Evolutionary conservation across 2,113 vertebrate species (phyloP).

Genomic region (Solenodon paradoxus): DNA sequence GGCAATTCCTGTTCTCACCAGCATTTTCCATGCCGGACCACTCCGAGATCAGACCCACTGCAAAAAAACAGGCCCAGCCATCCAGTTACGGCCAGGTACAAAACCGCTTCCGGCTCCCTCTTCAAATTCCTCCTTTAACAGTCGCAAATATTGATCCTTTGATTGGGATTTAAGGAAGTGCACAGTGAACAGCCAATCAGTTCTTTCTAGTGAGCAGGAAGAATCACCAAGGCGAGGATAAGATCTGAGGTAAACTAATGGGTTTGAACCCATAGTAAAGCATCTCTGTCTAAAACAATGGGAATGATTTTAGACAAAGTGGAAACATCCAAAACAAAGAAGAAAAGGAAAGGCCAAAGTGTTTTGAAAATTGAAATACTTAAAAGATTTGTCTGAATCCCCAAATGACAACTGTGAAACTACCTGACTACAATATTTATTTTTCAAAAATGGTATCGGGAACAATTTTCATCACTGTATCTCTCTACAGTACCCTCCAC

Average conservation of each 20-base stretch:
- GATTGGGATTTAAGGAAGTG: background rate
- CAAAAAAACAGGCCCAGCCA: background rate
- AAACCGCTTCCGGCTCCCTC: background rate
- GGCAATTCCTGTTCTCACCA: background rate
- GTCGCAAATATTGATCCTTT: background rate
- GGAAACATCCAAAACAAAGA: no score
- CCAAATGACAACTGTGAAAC: background rate
- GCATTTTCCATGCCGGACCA: background rate
- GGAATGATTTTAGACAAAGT: background rate
- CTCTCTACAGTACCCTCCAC: background rate
- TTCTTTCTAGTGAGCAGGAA: background rate
- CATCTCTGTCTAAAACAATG: background rate
- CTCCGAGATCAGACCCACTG: background rate
- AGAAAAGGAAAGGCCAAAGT: no score
- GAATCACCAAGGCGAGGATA: background rate
- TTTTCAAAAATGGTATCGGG: background rate
- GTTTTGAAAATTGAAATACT: no score
- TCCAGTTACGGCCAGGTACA: fast-evolving
- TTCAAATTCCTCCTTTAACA: background rate
- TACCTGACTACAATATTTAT: background rate
- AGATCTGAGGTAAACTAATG: background rate
- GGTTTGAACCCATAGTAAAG: background rate
- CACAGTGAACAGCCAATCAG: background rate
- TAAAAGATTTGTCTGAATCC: background rate
- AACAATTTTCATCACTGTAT: background rate